Conservation (phyloP, 2,797 vertebrate species). For the Loriculus beryllinus region DNA sequence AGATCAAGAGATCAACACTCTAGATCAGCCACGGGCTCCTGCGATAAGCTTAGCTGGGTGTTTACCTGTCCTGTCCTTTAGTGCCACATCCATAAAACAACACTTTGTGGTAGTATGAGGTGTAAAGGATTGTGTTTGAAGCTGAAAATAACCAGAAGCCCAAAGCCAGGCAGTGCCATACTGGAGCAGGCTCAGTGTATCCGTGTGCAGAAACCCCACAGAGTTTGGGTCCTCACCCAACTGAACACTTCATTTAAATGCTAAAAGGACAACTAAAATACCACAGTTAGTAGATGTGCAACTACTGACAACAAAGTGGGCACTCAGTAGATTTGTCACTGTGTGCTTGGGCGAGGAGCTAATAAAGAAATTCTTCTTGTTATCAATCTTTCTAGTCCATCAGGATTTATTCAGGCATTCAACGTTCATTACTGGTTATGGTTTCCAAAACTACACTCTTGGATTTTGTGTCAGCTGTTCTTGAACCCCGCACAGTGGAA, state of each 20-base stretch:
- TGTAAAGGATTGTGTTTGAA: background rate
- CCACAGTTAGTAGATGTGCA: background rate
- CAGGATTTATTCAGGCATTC: background rate
- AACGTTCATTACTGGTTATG: background rate
- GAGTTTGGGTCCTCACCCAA: background rate
- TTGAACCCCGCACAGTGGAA: background rate
- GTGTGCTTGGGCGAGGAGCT: background rate
- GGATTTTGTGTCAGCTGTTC: background rate
- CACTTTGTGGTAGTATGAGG: background rate
- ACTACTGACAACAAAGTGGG: background rate
- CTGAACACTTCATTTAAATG: background rate
- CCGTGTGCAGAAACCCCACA: fast-evolving
- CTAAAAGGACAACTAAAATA: background rate
- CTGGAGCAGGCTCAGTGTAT: background rate
- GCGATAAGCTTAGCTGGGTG: background rate
- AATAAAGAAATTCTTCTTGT: background rate
- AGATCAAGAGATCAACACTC: fast-evolving
- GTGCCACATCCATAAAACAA: background rate
- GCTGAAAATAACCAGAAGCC: background rate
- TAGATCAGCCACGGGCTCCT: background rate
- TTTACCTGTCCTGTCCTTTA: background rate
- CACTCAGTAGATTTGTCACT: background rate
- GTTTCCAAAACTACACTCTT: background rate
- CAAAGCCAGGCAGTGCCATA: background rate
- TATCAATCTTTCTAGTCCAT: background rate